Base-by-base conservation (phyloP, 2,888 invertebrate species). In the Mimas tiliae region DNA sequence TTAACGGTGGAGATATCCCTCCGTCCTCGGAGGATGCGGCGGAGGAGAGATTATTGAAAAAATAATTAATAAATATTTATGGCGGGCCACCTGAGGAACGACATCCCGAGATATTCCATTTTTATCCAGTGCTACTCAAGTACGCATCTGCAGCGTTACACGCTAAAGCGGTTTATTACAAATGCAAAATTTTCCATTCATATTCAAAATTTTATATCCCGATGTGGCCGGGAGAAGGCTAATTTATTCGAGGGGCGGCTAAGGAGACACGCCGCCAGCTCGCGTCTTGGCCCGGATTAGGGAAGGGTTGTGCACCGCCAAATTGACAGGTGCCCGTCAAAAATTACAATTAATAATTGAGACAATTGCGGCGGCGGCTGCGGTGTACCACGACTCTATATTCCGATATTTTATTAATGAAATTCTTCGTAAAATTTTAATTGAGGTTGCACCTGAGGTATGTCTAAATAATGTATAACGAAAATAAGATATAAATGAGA, bases 151-250 rank as follows among this genome's bases (percentile, higher is more conserved):
- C 88, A 88, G 84, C 84, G 77, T 82, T 83, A 89, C 86, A 83
- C 83, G 87, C 87, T 91, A 94, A 95, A 94, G 94, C 94, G 95
- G 94, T 96, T 96, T 95, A 96, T 96, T 96, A 96, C 95, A 95
- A 95, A 96, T 96, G 96, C 96, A 96, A 96, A 96, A 96, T 96
- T 95, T 95, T 95, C 96, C 96, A 96, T 96, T 96, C 96, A 96
- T 96, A 96, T 96, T 96, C 96, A 96, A 96, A 96, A 96, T 96
- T 96, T 96, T 96, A 96, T 96, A 96, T 96, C 96, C 95, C 95
- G 87, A 94, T 94, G 95, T 95, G 94, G 91, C 87, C 87, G 90
- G 94, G 94, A 95, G 94, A 94, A 93, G 94, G 95, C 96, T 96
- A 96, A 96, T 96, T 96, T 96, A 96, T 96, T 95, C 96, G 90